Conservation (phyloP, 2,113 vertebrate genomes). For the Eolophus roseicapilla region DNA sequence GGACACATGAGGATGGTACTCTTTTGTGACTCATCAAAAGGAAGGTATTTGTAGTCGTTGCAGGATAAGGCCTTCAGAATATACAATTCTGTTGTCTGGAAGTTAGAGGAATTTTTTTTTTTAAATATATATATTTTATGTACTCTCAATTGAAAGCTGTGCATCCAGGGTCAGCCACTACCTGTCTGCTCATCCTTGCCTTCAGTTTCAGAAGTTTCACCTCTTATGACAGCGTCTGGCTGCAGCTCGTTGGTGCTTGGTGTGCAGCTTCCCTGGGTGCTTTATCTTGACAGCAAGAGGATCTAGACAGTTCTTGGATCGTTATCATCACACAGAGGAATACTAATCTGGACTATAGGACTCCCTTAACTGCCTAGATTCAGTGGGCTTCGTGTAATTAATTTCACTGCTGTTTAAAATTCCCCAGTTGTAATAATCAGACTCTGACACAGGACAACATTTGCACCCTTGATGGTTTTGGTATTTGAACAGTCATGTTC, state of each 20-base stretch:
- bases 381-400: not conserved
- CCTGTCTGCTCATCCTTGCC: not conserved
- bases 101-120: not conserved
- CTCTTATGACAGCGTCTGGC: not conserved
- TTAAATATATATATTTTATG: not conserved
- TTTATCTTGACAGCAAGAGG: not conserved
- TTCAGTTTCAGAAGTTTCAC: not conserved
- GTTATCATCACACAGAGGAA: not conserved
- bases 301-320: not conserved
- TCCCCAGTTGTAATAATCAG: not conserved
- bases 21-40: not conserved
- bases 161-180: not conserved
- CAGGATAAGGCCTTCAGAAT: not conserved
- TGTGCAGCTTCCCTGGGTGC: not conserved
- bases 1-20: not conserved
- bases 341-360: not conserved
- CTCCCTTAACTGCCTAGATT: not conserved
- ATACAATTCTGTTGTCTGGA: not conserved
- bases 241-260: fast-evolving
- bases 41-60: not conserved
- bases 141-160: not conserved
- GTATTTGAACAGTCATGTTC: not conserved
- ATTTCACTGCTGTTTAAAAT: not conserved
- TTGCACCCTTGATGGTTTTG: not conserved
- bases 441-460: not conserved